phyloP scores from a whole-genome alignment of 2,797 vertebrate species.

The Gadopsis marmoratus region DNA sequence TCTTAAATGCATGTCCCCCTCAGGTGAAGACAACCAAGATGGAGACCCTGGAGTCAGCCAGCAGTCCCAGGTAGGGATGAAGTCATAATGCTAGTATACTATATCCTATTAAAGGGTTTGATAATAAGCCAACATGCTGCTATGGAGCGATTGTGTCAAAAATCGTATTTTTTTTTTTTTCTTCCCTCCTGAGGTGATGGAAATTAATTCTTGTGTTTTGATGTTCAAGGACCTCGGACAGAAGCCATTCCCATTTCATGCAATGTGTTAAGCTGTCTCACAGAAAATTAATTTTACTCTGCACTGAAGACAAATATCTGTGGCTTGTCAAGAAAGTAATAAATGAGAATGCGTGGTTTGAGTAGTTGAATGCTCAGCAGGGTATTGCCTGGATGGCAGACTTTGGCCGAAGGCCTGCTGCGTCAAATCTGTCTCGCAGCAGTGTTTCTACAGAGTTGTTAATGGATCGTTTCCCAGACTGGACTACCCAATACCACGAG shows the following conservation, averaged over 20 bases:
- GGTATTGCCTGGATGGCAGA: conserved; percentile 36
- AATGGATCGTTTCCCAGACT: conserved; percentile 62
- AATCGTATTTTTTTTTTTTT: neutral
- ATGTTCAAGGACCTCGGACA: conserved; percentile 55
- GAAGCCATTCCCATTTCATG: conserved; percentile 59
- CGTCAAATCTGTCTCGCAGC: conserved; percentile 65
- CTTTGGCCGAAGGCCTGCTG: conserved; percentile 59
- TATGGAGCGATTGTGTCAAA: conserved; percentile 2
- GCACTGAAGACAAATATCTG: conserved; percentile 59
- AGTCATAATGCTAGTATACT: conserved; percentile 23
- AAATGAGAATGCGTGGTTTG: conserved; percentile 61
- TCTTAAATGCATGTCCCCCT: neutral
- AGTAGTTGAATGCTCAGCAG: conserved; percentile 52
- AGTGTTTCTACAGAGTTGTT: conserved; percentile 41
- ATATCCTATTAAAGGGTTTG: conserved; percentile 34
- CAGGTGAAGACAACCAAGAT: conserved; percentile 69
- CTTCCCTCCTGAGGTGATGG: conserved; percentile 58
- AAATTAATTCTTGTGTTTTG: conserved; percentile 72
- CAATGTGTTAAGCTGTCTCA: conserved; percentile 53
- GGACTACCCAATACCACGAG: conserved; percentile 27
- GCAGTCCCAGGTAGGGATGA: conserved; percentile 66
- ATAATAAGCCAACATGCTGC: conserved; percentile 29
- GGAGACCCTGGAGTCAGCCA: conserved; percentile 54
- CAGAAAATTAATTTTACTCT: conserved; percentile 71
- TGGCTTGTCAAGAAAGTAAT: conserved; percentile 65